Evolutionary conservation across 2,888 invertebrate genomes (phyloP).

Genomic region (Melipona beecheii): DNA sequence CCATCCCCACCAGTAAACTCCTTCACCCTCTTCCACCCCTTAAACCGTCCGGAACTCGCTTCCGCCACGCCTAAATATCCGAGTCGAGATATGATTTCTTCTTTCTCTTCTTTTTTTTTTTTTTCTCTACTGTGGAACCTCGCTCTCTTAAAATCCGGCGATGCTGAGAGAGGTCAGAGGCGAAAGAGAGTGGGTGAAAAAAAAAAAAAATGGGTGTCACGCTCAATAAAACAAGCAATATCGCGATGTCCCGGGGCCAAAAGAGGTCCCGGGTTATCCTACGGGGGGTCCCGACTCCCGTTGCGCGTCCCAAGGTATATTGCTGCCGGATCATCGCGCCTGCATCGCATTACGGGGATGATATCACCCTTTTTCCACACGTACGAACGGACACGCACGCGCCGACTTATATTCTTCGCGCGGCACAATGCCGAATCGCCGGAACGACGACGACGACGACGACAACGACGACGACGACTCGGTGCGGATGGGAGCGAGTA

Average conservation of each 20-base stretch:
- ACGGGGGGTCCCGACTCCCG: constrained; percentile 68
- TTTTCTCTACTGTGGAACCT: constrained; percentile 18
- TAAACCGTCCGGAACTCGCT: constrained; percentile 27
- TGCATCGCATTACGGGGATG: constrained; percentile 82
- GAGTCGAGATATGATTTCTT: constrained; percentile 62
- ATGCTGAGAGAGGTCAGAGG: neutral
- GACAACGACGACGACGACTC: too few species aligned
- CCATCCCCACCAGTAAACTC: constrained; percentile 34
- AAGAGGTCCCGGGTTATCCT: constrained; percentile 74
- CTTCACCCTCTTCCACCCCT: constrained; percentile 10
- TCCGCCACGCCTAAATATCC: constrained; percentile 67
- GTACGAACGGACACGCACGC: constrained; percentile 65
- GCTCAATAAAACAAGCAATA: constrained; percentile 83
- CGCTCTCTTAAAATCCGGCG: constrained; percentile 37
- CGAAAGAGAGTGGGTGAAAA: too few species aligned
- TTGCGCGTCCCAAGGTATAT: constrained; percentile 74
- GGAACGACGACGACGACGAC: constrained; percentile 24
- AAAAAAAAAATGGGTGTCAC: constrained; percentile 79
- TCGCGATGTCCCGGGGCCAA: constrained; percentile 80
- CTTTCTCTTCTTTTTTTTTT: constrained; percentile 1
- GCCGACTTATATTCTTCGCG: constrained; percentile 62
- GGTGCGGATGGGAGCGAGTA: constrained; percentile 46
- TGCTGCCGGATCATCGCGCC: constrained; percentile 82
- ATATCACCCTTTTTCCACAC: constrained; percentile 79
- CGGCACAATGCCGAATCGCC: constrained; percentile 57